Percentiles rank a stretch among this genome's conserved stretches.
These are phyloP conservation scores for Pseudorhombus dupliciocellatus DNA, from an alignment of 2,113 vertebrate genomes.

Conservation along the genomic window DNA sequence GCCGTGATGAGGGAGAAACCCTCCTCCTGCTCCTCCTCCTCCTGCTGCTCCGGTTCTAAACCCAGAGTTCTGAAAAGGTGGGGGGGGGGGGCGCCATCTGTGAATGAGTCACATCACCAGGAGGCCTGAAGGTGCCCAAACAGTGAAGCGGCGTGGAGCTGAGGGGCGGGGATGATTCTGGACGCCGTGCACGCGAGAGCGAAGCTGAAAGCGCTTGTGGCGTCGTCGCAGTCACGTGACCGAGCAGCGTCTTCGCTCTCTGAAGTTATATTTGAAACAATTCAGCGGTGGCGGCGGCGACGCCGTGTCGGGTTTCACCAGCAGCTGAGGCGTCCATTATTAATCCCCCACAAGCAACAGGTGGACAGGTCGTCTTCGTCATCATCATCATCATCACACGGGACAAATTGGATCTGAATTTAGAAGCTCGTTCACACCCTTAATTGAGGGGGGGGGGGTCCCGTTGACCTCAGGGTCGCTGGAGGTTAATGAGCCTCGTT, in stretches of 20 bases:
- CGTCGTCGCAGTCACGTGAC: too few relatives aligned
- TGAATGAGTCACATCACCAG: constrained; percentile 36
- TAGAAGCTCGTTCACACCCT: constrained; percentile 14
- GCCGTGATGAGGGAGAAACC: too few relatives aligned
- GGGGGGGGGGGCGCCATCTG: too few relatives aligned
- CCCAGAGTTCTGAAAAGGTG: too few relatives aligned
- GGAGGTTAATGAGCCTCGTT: background rate
- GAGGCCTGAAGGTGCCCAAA: too few relatives aligned
- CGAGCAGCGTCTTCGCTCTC: too few relatives aligned
- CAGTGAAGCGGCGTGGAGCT: background rate
- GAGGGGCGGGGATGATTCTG: background rate
- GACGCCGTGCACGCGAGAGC: too few relatives aligned
- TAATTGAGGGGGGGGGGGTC: constrained; percentile 11
- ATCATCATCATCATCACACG: constrained; percentile 19
- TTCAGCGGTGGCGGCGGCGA: too few relatives aligned
- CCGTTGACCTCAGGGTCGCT: background rate
- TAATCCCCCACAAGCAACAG: constrained; percentile 27
- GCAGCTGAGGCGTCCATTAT: constrained; percentile 27
- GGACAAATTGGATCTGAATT: constrained; percentile 27
- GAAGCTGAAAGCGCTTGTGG: too few relatives aligned
- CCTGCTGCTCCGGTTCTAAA: too few relatives aligned
- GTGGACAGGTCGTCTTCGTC: constrained; percentile 14
- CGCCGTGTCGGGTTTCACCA: too few relatives aligned
- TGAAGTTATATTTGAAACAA: background rate
- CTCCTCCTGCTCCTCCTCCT: background rate